A percentile compares a stretch with the other conserved stretches of the same genome.
Conservation (phyloP, 64 coral and sea anemone genomes). For the Trachythela sp. region DNA sequence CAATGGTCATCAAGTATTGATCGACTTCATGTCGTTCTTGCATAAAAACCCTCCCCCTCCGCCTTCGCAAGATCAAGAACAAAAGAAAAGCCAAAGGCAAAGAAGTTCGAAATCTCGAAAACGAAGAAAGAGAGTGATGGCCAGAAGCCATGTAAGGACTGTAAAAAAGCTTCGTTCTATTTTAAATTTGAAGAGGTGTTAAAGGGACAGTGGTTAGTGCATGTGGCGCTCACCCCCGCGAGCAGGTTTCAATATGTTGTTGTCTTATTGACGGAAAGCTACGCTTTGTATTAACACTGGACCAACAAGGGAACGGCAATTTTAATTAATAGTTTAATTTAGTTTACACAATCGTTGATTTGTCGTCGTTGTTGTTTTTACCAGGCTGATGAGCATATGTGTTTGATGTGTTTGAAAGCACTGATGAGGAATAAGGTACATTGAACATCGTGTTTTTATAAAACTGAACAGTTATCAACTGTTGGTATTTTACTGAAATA, state of each 20-base stretch:
- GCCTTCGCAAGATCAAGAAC: not conserved
- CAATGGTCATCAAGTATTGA: constrained; percentile 74
- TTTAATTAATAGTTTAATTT: too few relatives aligned
- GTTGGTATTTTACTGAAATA: not conserved
- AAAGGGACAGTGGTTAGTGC: too few relatives aligned
- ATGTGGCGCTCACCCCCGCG: too few relatives aligned
- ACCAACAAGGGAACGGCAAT: too few relatives aligned
- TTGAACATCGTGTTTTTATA: not conserved
- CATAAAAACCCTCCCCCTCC: constrained; percentile 12
- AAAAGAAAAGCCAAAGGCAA: not conserved
- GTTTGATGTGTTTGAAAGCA: constrained; percentile 80
- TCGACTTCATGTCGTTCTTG: constrained; percentile 58
- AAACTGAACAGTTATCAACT: not conserved
- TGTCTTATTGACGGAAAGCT: too few relatives aligned
- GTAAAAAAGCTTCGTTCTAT: too few relatives aligned
- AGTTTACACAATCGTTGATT: too few relatives aligned
- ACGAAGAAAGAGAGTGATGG: constrained; percentile 59
- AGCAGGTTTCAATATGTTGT: too few relatives aligned
- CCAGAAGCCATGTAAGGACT: constrained; percentile 79
- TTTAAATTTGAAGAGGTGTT: too few relatives aligned
- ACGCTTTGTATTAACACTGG: not conserved
- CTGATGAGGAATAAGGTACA: constrained; percentile 98
- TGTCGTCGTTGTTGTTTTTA: not conserved
- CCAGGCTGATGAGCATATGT: constrained; percentile 96
- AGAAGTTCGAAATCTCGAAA: constrained; percentile 14